A percentile compares a stretch with the other conserved stretches of the same genome.
Evolutionary conservation across 2,888 invertebrate species (phyloP).

Genomic region (Xanthia togata): DNA sequence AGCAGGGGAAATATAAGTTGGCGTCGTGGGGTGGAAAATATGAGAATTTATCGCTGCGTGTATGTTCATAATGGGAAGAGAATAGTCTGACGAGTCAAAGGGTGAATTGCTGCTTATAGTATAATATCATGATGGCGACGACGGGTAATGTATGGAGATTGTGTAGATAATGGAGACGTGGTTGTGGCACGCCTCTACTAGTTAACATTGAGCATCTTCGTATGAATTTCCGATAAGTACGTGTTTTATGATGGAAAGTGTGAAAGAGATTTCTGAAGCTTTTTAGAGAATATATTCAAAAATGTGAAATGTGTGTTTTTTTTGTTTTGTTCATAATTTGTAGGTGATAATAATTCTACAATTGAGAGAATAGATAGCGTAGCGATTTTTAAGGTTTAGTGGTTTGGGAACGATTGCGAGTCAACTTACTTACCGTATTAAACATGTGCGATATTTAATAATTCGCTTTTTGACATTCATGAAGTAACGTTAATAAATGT

Average conservation of each 20-base stretch:
- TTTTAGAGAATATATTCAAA: background rate
- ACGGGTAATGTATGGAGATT: slow-evolving; percentile 40
- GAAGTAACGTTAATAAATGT: slow-evolving; percentile 4
- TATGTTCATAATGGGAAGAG: slow-evolving; percentile 76
- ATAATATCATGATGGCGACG: slow-evolving; percentile 35
- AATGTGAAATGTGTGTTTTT: too few relatives aligned
- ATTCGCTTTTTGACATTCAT: background rate
- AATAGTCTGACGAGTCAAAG: slow-evolving; percentile 75
- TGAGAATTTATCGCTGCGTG: slow-evolving; percentile 74
- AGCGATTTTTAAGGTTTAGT: background rate
- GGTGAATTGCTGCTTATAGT: slow-evolving; percentile 54
- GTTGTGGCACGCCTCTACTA: slow-evolving; percentile 10
- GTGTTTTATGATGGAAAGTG: slow-evolving; percentile 10
- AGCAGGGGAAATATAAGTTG: slow-evolving; percentile 57
- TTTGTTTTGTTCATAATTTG: background rate
- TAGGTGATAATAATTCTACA: background rate
- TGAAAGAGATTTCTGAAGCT: background rate
- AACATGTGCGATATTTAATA: background rate
- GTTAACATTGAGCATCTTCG: slow-evolving; percentile 9
- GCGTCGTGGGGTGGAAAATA: slow-evolving; percentile 74
- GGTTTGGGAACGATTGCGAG: background rate
- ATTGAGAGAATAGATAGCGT: background rate
- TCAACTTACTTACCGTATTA: background rate
- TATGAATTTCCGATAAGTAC: background rate
- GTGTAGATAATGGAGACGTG: slow-evolving; percentile 12